Evolutionary conservation across 2,113 vertebrate genomes (phyloP).

Genomic region (Oenanthe melanoleuca): DNA sequence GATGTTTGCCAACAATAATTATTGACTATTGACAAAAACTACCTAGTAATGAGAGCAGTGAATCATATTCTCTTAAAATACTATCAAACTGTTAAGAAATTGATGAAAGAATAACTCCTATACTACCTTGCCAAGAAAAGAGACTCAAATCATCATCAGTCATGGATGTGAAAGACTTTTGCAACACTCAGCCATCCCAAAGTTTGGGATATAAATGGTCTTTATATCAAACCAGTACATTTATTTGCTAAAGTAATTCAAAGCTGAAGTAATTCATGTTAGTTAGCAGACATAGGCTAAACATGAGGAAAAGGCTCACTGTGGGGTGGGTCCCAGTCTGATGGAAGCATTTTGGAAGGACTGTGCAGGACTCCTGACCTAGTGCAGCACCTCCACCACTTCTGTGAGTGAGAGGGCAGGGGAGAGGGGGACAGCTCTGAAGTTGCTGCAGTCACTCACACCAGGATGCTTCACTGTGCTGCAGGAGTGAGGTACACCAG

Average conservation of each 20-base stretch:
- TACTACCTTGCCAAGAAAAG: background rate
- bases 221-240: background rate
- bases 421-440: background rate
- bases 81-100: background rate
- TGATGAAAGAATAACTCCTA: background rate
- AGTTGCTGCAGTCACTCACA: background rate
- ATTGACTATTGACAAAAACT: background rate
- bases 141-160: background rate
- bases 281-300: background rate
- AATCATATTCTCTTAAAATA: background rate
- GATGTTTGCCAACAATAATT: background rate
- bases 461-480: background rate
- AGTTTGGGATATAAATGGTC: background rate
- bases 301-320: background rate
- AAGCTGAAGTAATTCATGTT: background rate
- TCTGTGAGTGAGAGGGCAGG: background rate
- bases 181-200: background rate
- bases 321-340: background rate
- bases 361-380: background rate
- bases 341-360: background rate
- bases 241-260: background rate
- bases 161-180: background rate
- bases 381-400: background rate
- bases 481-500: background rate
- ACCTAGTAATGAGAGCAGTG: background rate